Conservation (phyloP, 2,888 invertebrate species). For the Clusia tigrina region DNA sequence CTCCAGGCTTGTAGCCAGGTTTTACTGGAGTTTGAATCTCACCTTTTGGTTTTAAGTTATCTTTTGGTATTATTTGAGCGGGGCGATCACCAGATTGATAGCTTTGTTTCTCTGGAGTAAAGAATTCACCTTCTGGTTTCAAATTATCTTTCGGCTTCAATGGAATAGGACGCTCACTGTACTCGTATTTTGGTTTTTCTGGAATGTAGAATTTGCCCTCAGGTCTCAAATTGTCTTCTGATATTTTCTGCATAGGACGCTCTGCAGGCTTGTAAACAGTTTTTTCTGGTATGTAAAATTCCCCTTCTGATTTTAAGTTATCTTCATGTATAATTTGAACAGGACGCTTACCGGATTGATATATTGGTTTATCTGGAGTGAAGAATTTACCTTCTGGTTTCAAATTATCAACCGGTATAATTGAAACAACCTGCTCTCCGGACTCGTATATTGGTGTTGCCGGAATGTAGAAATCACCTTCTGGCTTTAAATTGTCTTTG, state of each 20-base stretch:
- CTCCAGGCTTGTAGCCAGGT: constrained; percentile 55
- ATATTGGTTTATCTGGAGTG: constrained; percentile 63
- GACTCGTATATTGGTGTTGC: constrained; percentile 35
- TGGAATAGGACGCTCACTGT: constrained; percentile 65
- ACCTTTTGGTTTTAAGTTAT: constrained; percentile 70
- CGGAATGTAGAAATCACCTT: constrained; percentile 66
- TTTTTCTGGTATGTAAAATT: constrained; percentile 66
- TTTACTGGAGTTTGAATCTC: constrained; percentile 66
- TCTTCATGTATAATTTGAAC: constrained; percentile 63
- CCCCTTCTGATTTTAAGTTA: constrained; percentile 68
- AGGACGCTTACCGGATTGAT: constrained; percentile 64
- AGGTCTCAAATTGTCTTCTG: constrained; percentile 66
- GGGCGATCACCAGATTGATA: constrained; percentile 66
- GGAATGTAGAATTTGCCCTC: constrained; percentile 65
- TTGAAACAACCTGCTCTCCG: constrained; percentile 41
- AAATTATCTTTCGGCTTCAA: constrained; percentile 67
- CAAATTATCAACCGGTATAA: constrained; percentile 67
- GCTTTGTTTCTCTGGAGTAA: constrained; percentile 59
- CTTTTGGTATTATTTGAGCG: constrained; percentile 65
- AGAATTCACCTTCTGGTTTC: constrained; percentile 65
- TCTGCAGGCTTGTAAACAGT: constrained; percentile 66
- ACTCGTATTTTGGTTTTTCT: constrained; percentile 60
- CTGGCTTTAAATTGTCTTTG: constrained; percentile 68
- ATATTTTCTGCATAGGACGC: constrained; percentile 61
- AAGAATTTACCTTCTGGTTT: constrained; percentile 69